phyloP scores from a whole-genome alignment of 2,888 invertebrate genomes.

The Agrotis exclamationis region DNA sequence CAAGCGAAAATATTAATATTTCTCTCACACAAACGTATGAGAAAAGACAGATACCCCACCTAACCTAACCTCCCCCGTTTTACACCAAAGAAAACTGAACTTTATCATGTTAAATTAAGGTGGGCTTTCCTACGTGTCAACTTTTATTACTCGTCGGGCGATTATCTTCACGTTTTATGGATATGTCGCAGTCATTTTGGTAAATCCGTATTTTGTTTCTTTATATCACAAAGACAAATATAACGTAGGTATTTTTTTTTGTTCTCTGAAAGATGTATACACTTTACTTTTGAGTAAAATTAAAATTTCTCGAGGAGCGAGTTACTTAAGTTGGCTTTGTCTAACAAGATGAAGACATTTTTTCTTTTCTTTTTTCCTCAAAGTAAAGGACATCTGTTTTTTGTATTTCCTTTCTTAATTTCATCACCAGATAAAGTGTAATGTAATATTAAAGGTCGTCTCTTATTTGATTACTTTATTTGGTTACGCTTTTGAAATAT shows the following conservation, averaged over 20 bases:
- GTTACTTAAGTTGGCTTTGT: conserved; percentile 26
- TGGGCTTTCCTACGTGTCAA: conserved; percentile 25
- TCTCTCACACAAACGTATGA: conserved; percentile 55
- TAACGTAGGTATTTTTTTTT: conserved; percentile 31
- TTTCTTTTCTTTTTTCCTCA: conserved; percentile 16
- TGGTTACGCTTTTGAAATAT: background rate
- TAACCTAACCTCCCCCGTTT: conserved; percentile 34
- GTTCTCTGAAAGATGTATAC: conserved; percentile 16
- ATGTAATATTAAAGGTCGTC: conserved; percentile 2
- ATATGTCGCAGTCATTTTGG: conserved; percentile 65
- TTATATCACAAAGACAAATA: conserved; percentile 62
- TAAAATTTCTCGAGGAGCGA: conserved; percentile 38
- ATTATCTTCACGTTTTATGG: conserved; percentile 68
- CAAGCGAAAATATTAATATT: conserved; percentile 64
- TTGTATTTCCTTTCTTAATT: conserved; percentile 32
- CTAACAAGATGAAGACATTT: conserved; percentile 48
- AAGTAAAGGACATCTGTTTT: conserved; percentile 20
- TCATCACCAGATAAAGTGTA: conserved; percentile 11
- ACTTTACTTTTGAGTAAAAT: conserved; percentile 41
- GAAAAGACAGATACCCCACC: conserved; percentile 62
- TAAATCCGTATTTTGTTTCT: conserved; percentile 68
- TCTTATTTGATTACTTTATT: conserved; percentile 1
- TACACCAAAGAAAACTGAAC: conserved; percentile 44
- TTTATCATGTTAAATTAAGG: conserved; percentile 21
- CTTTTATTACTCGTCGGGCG: conserved; percentile 56